Conservation (phyloP, 2,113 vertebrate genomes). For the Lepidothrix coronata region DNA sequence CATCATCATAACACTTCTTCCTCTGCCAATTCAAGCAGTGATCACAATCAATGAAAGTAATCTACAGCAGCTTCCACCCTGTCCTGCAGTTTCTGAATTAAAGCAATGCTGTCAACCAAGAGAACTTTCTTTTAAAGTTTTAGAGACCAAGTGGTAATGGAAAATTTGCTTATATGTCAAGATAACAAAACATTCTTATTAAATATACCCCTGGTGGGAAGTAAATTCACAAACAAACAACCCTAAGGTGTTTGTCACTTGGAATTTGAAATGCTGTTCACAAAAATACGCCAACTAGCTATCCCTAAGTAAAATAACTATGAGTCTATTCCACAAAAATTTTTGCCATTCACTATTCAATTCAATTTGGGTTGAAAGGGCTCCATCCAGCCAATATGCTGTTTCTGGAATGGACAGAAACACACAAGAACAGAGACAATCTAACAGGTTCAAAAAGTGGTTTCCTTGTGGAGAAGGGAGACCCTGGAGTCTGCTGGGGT, state of each 20-base stretch:
- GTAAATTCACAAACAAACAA: neutral
- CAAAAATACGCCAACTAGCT: neutral
- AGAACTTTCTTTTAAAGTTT: neutral
- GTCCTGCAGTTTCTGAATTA: neutral
- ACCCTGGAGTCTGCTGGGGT: neutral
- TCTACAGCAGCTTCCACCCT: neutral
- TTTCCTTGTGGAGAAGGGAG: neutral
- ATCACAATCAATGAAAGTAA: conserved; percentile 19
- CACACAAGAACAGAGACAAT: neutral
- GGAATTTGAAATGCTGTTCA: neutral
- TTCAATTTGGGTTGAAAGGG: neutral
- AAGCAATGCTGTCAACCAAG: neutral
- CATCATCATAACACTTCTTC: conserved; percentile 35
- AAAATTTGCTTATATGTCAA: neutral
- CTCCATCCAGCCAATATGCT: neutral
- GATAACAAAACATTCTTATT: neutral
- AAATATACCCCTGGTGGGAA: neutral
- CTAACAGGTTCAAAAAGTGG: neutral
- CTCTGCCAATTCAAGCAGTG: conserved; percentile 43
- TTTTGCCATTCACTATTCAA: neutral
- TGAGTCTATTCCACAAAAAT: neutral
- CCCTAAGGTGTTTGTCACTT: neutral
- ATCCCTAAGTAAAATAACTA: neutral
- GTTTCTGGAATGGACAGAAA: neutral
- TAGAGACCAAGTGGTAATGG: neutral